phyloP scores from a whole-genome alignment of 2,113 vertebrate species.

The Amazona guildingii region DNA sequence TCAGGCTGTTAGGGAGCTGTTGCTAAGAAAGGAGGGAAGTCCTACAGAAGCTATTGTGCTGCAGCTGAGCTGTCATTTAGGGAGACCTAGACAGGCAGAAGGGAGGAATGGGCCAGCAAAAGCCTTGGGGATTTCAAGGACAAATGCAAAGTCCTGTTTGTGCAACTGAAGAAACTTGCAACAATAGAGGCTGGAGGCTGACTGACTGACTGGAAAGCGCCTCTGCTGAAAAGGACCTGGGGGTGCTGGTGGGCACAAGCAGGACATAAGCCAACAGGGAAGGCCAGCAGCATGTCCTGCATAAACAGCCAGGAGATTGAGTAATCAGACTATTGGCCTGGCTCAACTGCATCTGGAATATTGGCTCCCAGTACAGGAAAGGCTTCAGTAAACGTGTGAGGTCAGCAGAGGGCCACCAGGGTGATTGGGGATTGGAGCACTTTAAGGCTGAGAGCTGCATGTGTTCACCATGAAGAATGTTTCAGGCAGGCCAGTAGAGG shows the following conservation, averaged over 20 bases:
- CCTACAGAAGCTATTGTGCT: background rate
- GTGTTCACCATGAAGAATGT: background rate
- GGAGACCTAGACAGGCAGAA: background rate
- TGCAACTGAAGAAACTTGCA: background rate
- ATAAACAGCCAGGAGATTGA: background rate
- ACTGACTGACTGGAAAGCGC: background rate
- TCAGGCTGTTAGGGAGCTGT: background rate
- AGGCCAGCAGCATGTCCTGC: background rate
- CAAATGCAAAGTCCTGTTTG: background rate
- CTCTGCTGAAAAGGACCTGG: background rate
- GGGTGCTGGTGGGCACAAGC: background rate
- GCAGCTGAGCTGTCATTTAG: background rate
- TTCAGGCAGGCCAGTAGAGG: background rate
- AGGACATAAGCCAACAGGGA: background rate
- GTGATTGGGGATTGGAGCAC: background rate
- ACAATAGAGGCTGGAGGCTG: background rate
- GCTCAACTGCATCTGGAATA: background rate
- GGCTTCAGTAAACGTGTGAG: background rate
- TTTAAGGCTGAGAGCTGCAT: background rate
- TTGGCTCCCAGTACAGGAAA: background rate
- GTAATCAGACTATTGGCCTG: background rate
- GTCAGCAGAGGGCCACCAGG: background rate
- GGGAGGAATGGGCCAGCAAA: background rate
- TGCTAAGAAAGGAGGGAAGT: background rate
- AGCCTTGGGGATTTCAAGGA: background rate